Conservation (phyloP, 2,797 vertebrate species). For the Alauda arvensis region DNA sequence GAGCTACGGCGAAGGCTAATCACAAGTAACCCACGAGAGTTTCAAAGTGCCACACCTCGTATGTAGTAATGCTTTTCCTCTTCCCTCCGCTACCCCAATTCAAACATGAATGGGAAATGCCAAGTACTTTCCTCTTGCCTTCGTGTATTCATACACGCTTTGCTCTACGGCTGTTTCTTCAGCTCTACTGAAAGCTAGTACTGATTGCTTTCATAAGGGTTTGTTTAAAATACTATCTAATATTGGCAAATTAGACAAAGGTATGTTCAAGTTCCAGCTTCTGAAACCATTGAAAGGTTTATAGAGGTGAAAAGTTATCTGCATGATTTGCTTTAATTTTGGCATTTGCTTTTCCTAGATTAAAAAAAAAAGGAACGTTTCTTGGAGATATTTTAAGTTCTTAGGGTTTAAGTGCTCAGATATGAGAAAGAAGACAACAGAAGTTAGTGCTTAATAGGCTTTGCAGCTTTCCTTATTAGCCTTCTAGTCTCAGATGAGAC, state of each 20-base stretch:
- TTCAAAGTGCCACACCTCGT: conserved; percentile 88
- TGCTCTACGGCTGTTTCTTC: not conserved
- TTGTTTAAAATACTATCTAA: not conserved
- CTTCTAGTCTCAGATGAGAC: conserved; percentile 8
- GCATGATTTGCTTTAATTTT: not conserved
- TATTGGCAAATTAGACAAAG: not conserved
- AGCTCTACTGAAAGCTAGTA: not conserved
- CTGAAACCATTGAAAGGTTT: not conserved
- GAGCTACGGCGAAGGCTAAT: conserved; percentile 88
- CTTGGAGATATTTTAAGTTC: not conserved
- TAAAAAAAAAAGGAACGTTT: not conserved
- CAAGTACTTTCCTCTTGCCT: not conserved
- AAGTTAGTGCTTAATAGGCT: conserved; percentile 14
- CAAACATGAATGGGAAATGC: not conserved
- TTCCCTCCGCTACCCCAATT: not conserved
- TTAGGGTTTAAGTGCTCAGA: not conserved
- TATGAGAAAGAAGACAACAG: conserved; percentile 6
- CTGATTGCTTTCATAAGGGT: not conserved
- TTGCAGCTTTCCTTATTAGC: conserved; percentile 24
- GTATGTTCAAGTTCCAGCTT: not conserved
- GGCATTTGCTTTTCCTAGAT: not conserved
- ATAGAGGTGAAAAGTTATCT: not conserved
- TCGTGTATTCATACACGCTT: not conserved
- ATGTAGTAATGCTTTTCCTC: conserved; percentile 67
- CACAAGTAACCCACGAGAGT: conserved; percentile 79